Base-by-base conservation (phyloP, 2,113 vertebrate species). In the Orthonyx spaldingii region DNA sequence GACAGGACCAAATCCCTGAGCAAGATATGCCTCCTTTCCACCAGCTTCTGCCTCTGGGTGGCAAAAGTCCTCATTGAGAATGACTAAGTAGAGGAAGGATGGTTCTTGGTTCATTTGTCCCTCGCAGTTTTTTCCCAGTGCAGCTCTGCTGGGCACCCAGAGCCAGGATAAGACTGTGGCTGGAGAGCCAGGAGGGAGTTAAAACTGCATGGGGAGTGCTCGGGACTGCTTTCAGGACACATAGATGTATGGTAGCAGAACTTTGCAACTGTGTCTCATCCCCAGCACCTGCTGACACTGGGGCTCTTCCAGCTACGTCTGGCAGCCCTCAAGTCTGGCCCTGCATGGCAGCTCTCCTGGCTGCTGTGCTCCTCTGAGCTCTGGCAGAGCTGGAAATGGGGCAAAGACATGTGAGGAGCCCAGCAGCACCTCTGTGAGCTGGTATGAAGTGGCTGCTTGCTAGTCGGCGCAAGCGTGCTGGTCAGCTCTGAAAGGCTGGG, bases 321-420 rank as follows among this genome's bases (percentile, higher is more conserved):
- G 17, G 39, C 55, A 47, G 39, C 47, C 17, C 55, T 50, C 63
- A 11, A 14, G 22, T 12, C 47, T 16, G 26, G 41, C 68, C 23
- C 4, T 4, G 39, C 3, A 11, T n/a, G 42, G 70, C 56, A 82
- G 59, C 33, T 57, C 7, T 3, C 57, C 37, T 22, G 5, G 41
- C 49, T 71, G 68, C 66, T 49, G 2, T 3, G 11, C 24, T 33
- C 7, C 10, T 35, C 33, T 0, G 0, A 35, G 47, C 49, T 72
- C 68, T 8, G 6, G 3, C 41, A 42, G 39, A 59, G 50, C 64
- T 42, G 32, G 50, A 81, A 56, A 49, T 7, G 42, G 55, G 35
- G 27, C 18, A 12, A 71, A 21, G 50, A n/a, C 23, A 35, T 1
- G 3, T 32, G 30, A 75, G 16, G 50, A 57, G 75, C 41, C 59